Evolutionary conservation across 2,113 vertebrate species (phyloP).

Genomic region (Gobius niger): DNA sequence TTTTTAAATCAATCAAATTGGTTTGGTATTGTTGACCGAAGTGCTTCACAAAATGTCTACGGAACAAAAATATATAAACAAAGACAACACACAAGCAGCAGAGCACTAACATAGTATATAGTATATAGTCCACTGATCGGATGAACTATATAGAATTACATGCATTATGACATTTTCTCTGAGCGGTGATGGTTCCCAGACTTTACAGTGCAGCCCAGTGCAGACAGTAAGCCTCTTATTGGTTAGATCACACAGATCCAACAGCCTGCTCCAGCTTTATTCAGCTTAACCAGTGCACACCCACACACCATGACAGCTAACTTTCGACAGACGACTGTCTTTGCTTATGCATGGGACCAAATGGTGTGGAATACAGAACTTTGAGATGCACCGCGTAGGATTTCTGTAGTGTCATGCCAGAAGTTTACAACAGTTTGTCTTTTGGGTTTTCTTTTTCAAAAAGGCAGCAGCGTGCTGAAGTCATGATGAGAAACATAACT

Average conservation of each 20-base stretch:
- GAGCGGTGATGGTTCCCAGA: constrained; percentile 32
- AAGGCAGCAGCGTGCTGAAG: too few relatives aligned
- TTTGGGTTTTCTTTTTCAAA: too few relatives aligned
- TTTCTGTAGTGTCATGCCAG: background rate
- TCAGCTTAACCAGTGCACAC: constrained; percentile 52
- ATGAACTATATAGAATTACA: constrained; percentile 2
- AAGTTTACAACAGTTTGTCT: background rate
- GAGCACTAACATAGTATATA: too few relatives aligned
- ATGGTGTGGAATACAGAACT: constrained; percentile 21
- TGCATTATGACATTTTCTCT: background rate
- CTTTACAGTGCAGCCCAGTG: constrained; percentile 46
- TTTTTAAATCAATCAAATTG: too few relatives aligned
- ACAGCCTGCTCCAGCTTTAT: constrained; percentile 56
- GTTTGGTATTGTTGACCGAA: too few relatives aligned
- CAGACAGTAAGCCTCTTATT: constrained; percentile 73
- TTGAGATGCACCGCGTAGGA: background rate
- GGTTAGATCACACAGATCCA: constrained; percentile 69
- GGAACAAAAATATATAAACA: too few relatives aligned
- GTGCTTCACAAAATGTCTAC: too few relatives aligned
- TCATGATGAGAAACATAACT: too few relatives aligned
- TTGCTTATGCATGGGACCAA: constrained; percentile 32
- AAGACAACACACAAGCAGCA: too few relatives aligned
- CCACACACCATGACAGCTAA: constrained; percentile 24
- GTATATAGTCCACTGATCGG: background rate
- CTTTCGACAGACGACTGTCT: constrained; percentile 42